Evolutionary conservation across 2,888 invertebrate genomes (phyloP).

Genomic region (Microplitis manilae): DNA sequence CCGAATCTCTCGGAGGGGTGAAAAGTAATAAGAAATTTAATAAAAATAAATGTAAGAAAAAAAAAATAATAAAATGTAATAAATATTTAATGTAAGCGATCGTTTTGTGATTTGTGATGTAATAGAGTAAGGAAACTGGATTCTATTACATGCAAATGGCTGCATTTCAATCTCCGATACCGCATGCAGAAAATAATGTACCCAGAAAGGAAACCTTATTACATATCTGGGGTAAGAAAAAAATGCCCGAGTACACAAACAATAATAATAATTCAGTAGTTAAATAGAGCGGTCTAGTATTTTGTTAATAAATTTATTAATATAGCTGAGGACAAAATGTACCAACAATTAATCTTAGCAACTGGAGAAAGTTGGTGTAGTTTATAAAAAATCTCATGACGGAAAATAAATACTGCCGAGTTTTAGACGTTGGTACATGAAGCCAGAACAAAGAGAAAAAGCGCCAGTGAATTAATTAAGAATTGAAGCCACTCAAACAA

Average conservation of each 20-base stretch:
- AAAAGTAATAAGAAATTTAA: constrained; percentile 39
- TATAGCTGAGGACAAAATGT: background rate
- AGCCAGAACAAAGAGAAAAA: constrained; percentile 13
- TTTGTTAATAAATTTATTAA: background rate
- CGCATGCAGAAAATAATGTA: background rate
- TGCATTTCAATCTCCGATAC: background rate
- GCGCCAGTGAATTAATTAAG: constrained; percentile 21
- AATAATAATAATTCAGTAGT: background rate
- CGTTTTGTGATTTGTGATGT: background rate
- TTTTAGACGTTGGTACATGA: background rate
- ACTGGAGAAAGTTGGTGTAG: background rate
- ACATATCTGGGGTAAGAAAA: background rate
- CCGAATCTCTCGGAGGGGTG: constrained; percentile 27
- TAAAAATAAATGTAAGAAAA: constrained; percentile 38
- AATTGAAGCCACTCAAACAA: constrained; percentile 28
- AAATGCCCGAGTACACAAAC: background rate
- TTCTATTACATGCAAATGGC: background rate
- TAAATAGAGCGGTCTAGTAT: background rate
- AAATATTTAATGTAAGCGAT: background rate
- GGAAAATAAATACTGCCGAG: constrained; percentile 10
- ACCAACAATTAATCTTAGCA: constrained; percentile 20
- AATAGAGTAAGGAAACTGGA: background rate
- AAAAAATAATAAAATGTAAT: constrained; percentile 47
- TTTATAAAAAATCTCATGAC: background rate
- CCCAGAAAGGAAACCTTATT: background rate